phyloP scores from a whole-genome alignment of 2,113 vertebrate genomes.

The Genyomyrus donnyi region DNA sequence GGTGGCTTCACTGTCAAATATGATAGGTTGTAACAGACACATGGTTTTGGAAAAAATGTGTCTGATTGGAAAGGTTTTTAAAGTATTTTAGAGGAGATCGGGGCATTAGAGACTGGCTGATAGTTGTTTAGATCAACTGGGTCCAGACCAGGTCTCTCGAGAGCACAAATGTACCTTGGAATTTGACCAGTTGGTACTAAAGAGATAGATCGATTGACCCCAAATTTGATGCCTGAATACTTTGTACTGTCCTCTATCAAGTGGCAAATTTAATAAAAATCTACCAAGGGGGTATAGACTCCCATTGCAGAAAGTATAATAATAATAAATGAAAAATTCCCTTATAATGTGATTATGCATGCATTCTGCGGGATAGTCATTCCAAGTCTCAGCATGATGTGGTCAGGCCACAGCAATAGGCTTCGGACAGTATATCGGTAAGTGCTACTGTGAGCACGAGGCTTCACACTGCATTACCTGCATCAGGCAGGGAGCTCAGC shows the following conservation, averaged over 20 bases:
- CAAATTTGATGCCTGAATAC: background rate
- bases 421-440: background rate
- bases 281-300: background rate
- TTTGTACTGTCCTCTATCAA: background rate
- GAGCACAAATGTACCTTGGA: background rate
- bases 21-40: background rate
- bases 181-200: background rate
- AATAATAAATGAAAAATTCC: background rate
- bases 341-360: background rate
- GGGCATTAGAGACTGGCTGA: background rate
- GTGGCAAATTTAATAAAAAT: background rate
- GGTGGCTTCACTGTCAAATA: background rate
- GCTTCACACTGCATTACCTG: conserved; percentile 42
- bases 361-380: background rate
- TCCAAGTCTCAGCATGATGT: background rate
- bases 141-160: background rate
- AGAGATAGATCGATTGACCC: background rate
- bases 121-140: background rate
- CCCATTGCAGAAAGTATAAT: background rate
- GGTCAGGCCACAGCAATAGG: background rate
- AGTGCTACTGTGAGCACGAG: background rate
- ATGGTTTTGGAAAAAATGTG: background rate
- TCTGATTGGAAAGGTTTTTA: background rate
- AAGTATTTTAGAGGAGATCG: background rate
- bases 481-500: conserved; percentile 52